These are phyloP conservation scores for Andrena trimmerana DNA, from an alignment of 2,888 invertebrate genomes.

Conservation along the genomic window DNA sequence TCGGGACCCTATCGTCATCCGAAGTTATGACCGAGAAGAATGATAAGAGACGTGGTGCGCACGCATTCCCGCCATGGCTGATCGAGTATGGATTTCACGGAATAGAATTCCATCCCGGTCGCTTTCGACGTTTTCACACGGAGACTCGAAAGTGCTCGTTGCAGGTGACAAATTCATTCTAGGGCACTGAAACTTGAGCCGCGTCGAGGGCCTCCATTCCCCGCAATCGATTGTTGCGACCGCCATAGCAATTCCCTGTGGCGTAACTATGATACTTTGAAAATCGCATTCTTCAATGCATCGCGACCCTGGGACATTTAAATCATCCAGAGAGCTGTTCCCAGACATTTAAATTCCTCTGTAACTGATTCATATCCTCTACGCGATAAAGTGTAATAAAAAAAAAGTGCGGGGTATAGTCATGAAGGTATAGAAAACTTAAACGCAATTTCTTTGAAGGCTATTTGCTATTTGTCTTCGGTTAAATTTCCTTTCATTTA, in stretches of 20 bases:
- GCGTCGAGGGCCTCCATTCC: slow-evolving; percentile 1
- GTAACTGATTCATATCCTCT: too few species aligned
- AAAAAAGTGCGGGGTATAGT: too few species aligned
- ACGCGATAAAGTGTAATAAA: too few species aligned
- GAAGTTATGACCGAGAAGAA: background rate
- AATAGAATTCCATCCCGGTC: slow-evolving; percentile 34
- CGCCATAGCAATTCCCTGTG: slow-evolving; percentile 5
- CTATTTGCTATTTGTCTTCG: background rate
- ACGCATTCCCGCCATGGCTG: slow-evolving; percentile 1
- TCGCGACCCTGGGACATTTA: too few species aligned
- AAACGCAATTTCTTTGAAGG: background rate
- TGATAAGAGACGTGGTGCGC: background rate
- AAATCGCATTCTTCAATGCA: slow-evolving; percentile 26
- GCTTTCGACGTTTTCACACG: slow-evolving; percentile 1
- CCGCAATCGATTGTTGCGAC: slow-evolving; percentile 13
- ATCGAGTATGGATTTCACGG: slow-evolving; percentile 39
- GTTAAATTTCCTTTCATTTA: slow-evolving; percentile 18
- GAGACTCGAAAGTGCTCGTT: slow-evolving; percentile 31
- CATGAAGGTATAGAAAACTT: background rate
- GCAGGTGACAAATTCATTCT: slow-evolving; percentile 52
- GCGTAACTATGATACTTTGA: slow-evolving; percentile 8
- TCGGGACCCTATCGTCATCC: background rate
- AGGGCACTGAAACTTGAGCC: slow-evolving; percentile 31
- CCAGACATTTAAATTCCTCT: too few species aligned
- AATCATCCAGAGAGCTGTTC: too few species aligned